Evolutionary conservation across 2,113 vertebrate species (phyloP).

Genomic region (Ctenodactylus gundi): DNA sequence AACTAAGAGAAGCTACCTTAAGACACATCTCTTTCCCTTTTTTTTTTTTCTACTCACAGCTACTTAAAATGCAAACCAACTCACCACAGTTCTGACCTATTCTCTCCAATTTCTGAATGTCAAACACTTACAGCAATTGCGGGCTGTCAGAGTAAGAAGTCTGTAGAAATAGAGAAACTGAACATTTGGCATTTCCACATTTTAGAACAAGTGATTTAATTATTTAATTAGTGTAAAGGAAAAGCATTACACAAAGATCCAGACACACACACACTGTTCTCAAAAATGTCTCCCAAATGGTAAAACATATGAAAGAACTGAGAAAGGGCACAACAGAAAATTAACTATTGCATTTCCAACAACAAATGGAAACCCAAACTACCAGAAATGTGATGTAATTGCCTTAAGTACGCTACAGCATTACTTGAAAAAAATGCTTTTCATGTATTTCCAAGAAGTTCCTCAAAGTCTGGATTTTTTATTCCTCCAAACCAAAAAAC

Average conservation of each 20-base stretch:
- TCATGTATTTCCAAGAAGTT: background rate
- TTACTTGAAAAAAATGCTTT: background rate
- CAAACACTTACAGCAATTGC: slow-evolving; percentile 66
- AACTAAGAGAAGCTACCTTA: slow-evolving; percentile 32
- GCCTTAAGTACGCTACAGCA: slow-evolving; percentile 16
- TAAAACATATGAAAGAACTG: background rate
- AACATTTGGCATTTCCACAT: slow-evolving; percentile 70
- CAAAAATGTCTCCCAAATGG: slow-evolving; percentile 23
- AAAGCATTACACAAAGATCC: slow-evolving; percentile 22
- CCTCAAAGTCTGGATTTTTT: slow-evolving; percentile 23
- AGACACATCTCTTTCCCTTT: background rate
- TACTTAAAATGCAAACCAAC: slow-evolving; percentile 67
- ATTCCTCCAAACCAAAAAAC: slow-evolving; percentile 26
- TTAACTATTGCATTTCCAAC: slow-evolving; percentile 32
- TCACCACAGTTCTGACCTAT: slow-evolving; percentile 57
- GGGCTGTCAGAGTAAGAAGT: slow-evolving; percentile 61
- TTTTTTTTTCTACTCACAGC: background rate
- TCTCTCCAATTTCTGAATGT: slow-evolving; percentile 71
- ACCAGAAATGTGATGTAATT: slow-evolving; percentile 19
- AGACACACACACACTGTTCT: background rate
- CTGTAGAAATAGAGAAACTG: slow-evolving; percentile 38
- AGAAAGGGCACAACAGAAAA: background rate
- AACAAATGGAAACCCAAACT: slow-evolving; percentile 8
- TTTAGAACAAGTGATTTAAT: slow-evolving; percentile 66
- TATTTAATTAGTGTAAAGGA: slow-evolving; percentile 65